Evolutionary conservation across 2,888 invertebrate genomes (phyloP).

Genomic region (Spodoptera picta): DNA sequence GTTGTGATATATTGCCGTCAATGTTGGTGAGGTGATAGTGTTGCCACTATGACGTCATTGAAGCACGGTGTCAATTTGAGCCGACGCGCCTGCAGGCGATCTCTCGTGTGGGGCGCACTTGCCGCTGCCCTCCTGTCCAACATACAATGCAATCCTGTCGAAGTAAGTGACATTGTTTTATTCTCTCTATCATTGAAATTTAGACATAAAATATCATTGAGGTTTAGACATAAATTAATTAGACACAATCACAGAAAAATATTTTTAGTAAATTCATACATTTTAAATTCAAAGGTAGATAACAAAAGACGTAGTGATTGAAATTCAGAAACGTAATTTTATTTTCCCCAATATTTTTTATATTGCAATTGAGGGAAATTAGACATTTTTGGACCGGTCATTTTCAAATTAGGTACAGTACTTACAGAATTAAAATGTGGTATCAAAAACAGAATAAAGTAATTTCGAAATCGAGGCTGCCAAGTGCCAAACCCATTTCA

Average conservation of each 20-base stretch:
- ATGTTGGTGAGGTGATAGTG: slow-evolving; percentile 69
- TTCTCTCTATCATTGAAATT: not conserved
- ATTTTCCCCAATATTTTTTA: no score
- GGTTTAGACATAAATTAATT: no score
- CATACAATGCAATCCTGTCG: slow-evolving; percentile 70
- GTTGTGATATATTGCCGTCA: slow-evolving; percentile 48
- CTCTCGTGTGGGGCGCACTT: slow-evolving; percentile 53
- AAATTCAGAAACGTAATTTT: no score
- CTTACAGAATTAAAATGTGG: slow-evolving; percentile 17
- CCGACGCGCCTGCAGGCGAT: slow-evolving; percentile 91
- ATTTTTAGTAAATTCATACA: no score
- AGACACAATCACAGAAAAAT: no score
- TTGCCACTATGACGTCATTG: slow-evolving; percentile 86
- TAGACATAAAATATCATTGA: no score
- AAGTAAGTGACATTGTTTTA: slow-evolving; percentile 71
- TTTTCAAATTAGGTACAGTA: not conserved
- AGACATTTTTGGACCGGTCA: not conserved
- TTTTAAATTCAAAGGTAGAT: no score
- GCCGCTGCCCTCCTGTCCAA: slow-evolving; percentile 68
- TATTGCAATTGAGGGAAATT: not conserved
- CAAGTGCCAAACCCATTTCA: no score
- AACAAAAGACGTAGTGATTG: no score
- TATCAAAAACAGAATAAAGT: slow-evolving; percentile 9
- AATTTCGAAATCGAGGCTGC: not conserved
- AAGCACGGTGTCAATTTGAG: slow-evolving; percentile 92